Base-by-base conservation (phyloP, 2,888 invertebrate genomes). In the Sicus ferrugineus region DNA sequence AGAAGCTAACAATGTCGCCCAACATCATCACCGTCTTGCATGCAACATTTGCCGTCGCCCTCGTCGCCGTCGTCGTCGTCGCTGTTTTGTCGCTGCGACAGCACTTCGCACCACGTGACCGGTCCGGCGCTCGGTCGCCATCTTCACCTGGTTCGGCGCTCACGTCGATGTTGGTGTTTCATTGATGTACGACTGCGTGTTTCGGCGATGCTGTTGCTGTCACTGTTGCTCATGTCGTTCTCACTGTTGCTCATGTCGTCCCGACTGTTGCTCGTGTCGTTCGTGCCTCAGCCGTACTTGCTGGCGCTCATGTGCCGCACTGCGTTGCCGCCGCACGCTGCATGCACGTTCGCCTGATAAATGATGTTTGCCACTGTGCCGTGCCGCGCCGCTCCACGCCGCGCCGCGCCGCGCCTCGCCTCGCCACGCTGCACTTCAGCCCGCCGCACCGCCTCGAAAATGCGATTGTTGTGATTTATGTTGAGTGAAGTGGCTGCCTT, bases 111-210 rank as follows among this genome's bases (percentile, higher is more conserved):
- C n/a, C n/a, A n/a, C n/a, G n/a, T n/a, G n/a, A n/a, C n/a, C 5
- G 9, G 2, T 34, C 7, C 23, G 19, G 21, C 3, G 11, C 21
- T 21, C 14, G 54, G 16, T 54, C 28, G 26, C n/a, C n/a, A n/a
- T n/a, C n/a, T n/a, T n/a, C n/a, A n/a, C n/a, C n/a, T n/a, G n/a
- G n/a, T n/a, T 23, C 26, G 54, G 31, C 58, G 38, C 42, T 21
- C 38, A 31, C 23, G 3, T 42, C n/a, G 26, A 42, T 38, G 38
- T 23, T 59, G 31, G 42, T 38, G 42, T 31, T 61, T 61, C 42
- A 42, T 46, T 61, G 61, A 61, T 61, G 23, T 21, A 61, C 42
- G 38, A 42, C 61, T 61, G 42, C 61, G 61, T 61, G 61, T 28
- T 54, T 3, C 46, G 14, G 46, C 46, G n/a, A n/a, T n/a, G n/a